Conservation (phyloP, 1,140 invertebrate genomes). For the Aphaenogaster floridana region DNA sequence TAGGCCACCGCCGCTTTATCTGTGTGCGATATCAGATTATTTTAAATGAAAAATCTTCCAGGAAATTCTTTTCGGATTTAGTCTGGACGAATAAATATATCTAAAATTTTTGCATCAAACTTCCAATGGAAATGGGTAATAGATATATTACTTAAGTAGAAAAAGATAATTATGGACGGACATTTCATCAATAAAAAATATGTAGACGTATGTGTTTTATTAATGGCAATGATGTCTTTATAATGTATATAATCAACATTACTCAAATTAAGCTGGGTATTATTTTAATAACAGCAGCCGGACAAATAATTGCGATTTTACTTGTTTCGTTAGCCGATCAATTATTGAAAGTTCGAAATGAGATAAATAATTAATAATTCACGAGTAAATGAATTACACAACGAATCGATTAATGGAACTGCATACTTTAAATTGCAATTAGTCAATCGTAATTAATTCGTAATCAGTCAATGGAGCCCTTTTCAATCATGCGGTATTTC, state of each 20-base stretch:
- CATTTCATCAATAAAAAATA: neutral
- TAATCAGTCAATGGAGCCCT: constrained; percentile 48
- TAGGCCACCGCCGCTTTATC: neutral
- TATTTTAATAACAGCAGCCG: constrained; percentile 49
- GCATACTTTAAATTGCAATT: constrained; percentile 54
- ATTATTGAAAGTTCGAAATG: constrained; percentile 62
- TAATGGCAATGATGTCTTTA: neutral
- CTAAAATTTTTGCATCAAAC: neutral
- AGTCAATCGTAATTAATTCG: constrained; percentile 59
- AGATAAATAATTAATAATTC: constrained; percentile 65
- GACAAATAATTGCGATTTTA: constrained; percentile 54
- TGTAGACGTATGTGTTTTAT: neutral
- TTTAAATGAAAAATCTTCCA: neutral
- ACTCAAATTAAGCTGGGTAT: constrained; percentile 41
- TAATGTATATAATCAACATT: constrained; percentile 46
- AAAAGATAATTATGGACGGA: neutral
- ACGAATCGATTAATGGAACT: constrained; percentile 57
- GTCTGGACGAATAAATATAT: neutral
- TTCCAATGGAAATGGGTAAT: neutral
- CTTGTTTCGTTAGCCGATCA: constrained; percentile 52
- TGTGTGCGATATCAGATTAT: neutral
- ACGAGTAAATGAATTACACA: constrained; percentile 62
- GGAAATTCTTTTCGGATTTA: neutral
- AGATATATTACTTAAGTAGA: neutral
- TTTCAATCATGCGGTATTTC: constrained; percentile 52